Base-by-base conservation (phyloP, 35 echinoderm and acorn worm genomes). In the Apostichopus californicus region DNA sequence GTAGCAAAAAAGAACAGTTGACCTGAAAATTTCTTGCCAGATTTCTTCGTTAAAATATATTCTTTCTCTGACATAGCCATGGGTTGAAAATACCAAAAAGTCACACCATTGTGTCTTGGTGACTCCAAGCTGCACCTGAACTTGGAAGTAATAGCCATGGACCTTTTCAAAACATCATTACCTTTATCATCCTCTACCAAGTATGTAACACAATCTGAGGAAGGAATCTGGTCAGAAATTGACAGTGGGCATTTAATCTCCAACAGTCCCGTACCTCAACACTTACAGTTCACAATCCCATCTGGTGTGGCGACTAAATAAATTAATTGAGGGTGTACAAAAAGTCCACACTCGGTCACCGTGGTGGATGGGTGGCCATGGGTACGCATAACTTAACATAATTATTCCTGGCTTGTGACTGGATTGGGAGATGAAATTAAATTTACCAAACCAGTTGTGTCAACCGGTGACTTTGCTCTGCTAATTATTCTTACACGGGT, bases 401-500 rank as follows among this genome's bases (percentile, higher is more conserved):
- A n/a, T 24, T 21, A 15, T 57, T 88, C 65, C 71, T 87, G 59
- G 92, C 83, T 79, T 89, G 56, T 46, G 21, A 54, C 57, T 17
- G 94, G 84, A 78, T 24, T n/a, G 18, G 54, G 57, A 61, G 21
- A 14, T n/a, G n/a, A n/a, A 60, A 92, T 63, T 34, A 57, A 26
- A 14, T 80, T 83, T 0, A 92, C 34, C 34, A 46, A 46, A 46
- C 34, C 34, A 4, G 34, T 46, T 46, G 34, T 46, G 34, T 46
- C 34, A 6, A 26, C 13, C 79, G 63, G 59, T 54, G 5, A 34
- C 18, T 10, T 54, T 75, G 94, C 5, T 25, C 9, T 56, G 5
- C 12, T 83, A 20, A 92, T 52, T 20, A 81, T 95, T 81, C 78
- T 56, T 58, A 79, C 54, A 59, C 90, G 53, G 61, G 81, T 92